These are phyloP conservation scores for Enteromius trimaculatus DNA, from an alignment of 2,797 vertebrate species.

Conservation along the genomic window DNA sequence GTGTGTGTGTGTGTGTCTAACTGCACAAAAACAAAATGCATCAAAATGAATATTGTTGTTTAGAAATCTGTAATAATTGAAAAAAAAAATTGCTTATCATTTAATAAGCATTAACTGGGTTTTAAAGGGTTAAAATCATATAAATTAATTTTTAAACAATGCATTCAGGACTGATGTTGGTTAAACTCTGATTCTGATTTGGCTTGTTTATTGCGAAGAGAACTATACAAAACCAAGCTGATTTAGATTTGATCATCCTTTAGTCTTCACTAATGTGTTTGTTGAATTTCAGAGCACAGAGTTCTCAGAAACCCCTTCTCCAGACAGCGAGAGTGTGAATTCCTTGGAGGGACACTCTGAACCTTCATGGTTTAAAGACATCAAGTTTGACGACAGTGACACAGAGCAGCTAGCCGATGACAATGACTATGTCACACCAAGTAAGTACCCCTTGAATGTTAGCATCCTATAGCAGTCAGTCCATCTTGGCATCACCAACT, in stretches of 20 bases:
- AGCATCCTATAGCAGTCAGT: background rate
- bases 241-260: background rate
- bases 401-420: constrained; percentile 94
- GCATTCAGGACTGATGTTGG: background rate
- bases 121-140: background rate
- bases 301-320: constrained; percentile 96
- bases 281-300: constrained; percentile 86
- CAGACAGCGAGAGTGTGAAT: constrained; percentile 96
- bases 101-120: background rate
- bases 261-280: constrained; percentile 3
- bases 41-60: too few relatives aligned
- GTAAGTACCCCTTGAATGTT: constrained; percentile 71
- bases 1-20: background rate
- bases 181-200: background rate
- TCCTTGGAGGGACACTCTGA: constrained; percentile 97
- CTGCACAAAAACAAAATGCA: too few relatives aligned
- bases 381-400: constrained; percentile 99
- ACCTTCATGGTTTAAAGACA: constrained; percentile 99
- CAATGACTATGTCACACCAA: constrained; percentile 86
- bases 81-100: background rate
- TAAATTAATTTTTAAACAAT: background rate
- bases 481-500: background rate
- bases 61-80: background rate
- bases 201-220: background rate
- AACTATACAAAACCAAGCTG: background rate